Percentiles rank a stretch among this genome's conserved stretches.
Conservation (phyloP, 2,797 vertebrate species). For the Amphiprion clarkii region DNA sequence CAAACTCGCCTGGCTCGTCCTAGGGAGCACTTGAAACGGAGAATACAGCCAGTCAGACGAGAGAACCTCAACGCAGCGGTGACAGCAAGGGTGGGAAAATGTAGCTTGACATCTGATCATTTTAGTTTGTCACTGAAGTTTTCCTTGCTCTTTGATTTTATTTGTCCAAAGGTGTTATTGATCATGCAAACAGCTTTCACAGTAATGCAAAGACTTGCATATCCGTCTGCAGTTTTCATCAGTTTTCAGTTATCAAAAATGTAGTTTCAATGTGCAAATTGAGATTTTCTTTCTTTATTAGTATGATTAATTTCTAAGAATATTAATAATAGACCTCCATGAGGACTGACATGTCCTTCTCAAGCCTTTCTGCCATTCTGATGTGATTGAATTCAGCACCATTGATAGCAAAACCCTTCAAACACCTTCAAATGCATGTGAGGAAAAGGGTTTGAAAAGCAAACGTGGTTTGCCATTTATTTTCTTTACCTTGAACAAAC, state of each 20-base stretch:
- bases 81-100: slow-evolving; percentile 7
- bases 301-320: too few relatives aligned
- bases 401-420: slow-evolving; percentile 25
- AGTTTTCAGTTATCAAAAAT: too few relatives aligned
- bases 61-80: slow-evolving; percentile 8
- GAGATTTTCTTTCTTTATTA: too few relatives aligned
- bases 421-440: background rate
- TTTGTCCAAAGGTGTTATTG: too few relatives aligned
- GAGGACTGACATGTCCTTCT: background rate
- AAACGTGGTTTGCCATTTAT: slow-evolving; percentile 3
- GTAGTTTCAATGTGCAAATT: too few relatives aligned
- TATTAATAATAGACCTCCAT: too few relatives aligned
- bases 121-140: background rate
- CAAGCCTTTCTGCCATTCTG: background rate
- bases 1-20: slow-evolving; percentile 46
- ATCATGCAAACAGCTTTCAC: too few relatives aligned
- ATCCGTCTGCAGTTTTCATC: too few relatives aligned
- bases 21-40: slow-evolving; percentile 34
- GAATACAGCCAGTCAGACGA: slow-evolving; percentile 26
- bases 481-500: slow-evolving; percentile 10
- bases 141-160: background rate
- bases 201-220: too few relatives aligned
- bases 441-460: background rate
- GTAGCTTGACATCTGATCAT: slow-evolving; percentile 12
- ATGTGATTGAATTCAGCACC: slow-evolving; percentile 26